Evolutionary conservation across 2,113 vertebrate species (phyloP).

Genomic region (Euleptes europaea): DNA sequence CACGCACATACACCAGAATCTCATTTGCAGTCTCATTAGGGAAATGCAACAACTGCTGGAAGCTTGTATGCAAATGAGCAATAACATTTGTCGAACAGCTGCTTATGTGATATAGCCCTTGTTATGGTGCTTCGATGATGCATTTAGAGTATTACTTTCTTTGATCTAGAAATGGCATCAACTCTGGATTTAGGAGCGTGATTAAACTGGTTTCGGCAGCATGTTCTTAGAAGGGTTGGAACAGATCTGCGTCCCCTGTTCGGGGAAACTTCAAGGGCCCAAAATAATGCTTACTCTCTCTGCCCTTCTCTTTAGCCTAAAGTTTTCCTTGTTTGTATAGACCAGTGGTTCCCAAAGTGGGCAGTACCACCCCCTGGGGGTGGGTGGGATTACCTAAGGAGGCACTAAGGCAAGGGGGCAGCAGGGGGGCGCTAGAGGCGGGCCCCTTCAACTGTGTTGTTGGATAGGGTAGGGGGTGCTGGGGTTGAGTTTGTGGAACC

Average conservation of each 20-base stretch:
- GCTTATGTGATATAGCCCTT: constrained; percentile 56
- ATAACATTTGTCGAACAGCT: constrained; percentile 71
- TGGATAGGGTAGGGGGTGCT: too few species aligned
- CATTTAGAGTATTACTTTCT: constrained; percentile 46
- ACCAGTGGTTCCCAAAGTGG: too few species aligned
- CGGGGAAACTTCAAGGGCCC: neutral
- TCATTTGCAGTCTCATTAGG: constrained; percentile 67
- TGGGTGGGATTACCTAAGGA: too few species aligned
- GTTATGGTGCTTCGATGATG: constrained; percentile 44
- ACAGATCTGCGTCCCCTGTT: neutral
- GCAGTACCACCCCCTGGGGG: too few species aligned
- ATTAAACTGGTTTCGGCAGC: constrained; percentile 21
- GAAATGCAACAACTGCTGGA: constrained; percentile 61
- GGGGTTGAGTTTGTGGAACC: too few species aligned
- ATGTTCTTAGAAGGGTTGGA: neutral
- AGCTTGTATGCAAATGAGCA: constrained; percentile 54
- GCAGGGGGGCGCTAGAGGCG: too few species aligned
- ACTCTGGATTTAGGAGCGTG: constrained; percentile 25
- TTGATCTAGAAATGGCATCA: constrained; percentile 56
- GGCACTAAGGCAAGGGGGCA: too few species aligned
- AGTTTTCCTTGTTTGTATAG: neutral
- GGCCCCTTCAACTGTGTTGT: too few species aligned
- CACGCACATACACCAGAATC: constrained; percentile 37
- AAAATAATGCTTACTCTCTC: neutral
- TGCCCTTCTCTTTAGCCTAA: neutral